Conservation (phyloP, 2,888 invertebrate genomes). For the Trisateles emortualis region DNA sequence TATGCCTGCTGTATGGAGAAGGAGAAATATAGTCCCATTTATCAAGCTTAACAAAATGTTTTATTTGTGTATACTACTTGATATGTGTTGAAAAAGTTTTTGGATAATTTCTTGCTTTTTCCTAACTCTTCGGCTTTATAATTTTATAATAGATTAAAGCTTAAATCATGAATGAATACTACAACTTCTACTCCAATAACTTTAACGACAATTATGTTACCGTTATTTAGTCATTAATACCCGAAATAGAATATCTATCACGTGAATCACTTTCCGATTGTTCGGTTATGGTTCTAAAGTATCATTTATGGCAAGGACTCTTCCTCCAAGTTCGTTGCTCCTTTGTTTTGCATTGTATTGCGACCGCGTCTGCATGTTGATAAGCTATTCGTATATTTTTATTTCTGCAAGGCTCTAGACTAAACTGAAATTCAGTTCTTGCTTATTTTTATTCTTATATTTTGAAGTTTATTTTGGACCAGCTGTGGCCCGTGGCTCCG, state of each 20-base stretch:
- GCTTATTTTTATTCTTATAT: slow-evolving; percentile 20
- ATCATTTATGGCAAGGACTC: slow-evolving; percentile 74
- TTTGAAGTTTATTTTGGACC: too few relatives aligned
- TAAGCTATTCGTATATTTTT: slow-evolving; percentile 46
- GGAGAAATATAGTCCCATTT: slow-evolving; percentile 33
- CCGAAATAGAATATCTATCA: slow-evolving; percentile 59
- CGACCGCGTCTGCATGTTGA: slow-evolving; percentile 79
- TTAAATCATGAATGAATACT: slow-evolving; percentile 25
- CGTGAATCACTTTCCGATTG: slow-evolving; percentile 66
- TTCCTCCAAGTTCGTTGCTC: slow-evolving; percentile 82
- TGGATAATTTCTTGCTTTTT: neutral
- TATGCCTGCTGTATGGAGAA: slow-evolving; percentile 12
- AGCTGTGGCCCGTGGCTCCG: too few relatives aligned
- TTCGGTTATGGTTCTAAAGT: slow-evolving; percentile 62
- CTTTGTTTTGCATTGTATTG: slow-evolving; percentile 74
- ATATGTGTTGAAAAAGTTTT: slow-evolving; percentile 21
- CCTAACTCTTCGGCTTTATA: too few relatives aligned
- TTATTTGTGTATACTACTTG: slow-evolving; percentile 19
- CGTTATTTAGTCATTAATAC: slow-evolving; percentile 39
- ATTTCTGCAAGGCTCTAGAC: slow-evolving; percentile 29
- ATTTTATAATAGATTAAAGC: neutral
- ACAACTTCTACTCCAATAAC: slow-evolving; percentile 25
- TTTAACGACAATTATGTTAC: slow-evolving; percentile 46
- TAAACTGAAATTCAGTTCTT: too few relatives aligned
- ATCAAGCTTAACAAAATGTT: slow-evolving; percentile 30